Evolutionary conservation across 2,888 invertebrate species (phyloP), one percentile per base, ranked within the genome.

Genomic region (Drosophila mimetica): DNA sequence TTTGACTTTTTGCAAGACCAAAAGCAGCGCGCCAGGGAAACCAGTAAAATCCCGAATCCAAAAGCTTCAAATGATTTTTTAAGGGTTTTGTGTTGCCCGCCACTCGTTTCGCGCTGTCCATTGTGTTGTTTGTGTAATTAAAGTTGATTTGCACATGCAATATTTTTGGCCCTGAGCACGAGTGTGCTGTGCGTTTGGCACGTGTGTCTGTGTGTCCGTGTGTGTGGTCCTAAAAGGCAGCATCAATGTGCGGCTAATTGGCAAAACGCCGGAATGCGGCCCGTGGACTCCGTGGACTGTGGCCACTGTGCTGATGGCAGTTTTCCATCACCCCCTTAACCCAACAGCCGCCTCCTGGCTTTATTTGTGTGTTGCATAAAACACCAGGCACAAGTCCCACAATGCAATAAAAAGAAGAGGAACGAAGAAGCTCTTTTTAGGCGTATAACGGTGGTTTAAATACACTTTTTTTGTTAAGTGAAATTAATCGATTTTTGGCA

Each of bases 241-340:
- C 65, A 71, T 71, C 81, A 69, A 64, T 78, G 70, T 71, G 63
- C 69, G 57, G 82, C 87, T 82, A 82, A 82, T 87, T 82, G 82
- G 82, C 60, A 72, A 76, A 79, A 69, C 70, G 78, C 28, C 52
- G 42, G 41, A 64, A 57, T 57, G 28, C 13, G 20, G 28, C 14
- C 54, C 28, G 55, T 32, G 36, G 55, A 57, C 37, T 39, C 37
- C 34, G 18, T 18, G 44, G 60, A 46, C 36, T 61, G 11, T 50
- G 42, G 36, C 65, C 66, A 39, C 63, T 28, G 34, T 42, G 41
- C 28, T 64, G 65, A 65, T 64, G 63, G 65, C 63, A 64, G 63
- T 51, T 64, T 64, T 44, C 66, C 52, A 65, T 44, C 41, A 30
- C 20, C 20, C 42, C 32, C 11, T 54, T 55, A 55, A 8, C 25